phyloP scores from a whole-genome alignment of 2,113 vertebrate genomes.

The Misgurnus mizolepis region DNA sequence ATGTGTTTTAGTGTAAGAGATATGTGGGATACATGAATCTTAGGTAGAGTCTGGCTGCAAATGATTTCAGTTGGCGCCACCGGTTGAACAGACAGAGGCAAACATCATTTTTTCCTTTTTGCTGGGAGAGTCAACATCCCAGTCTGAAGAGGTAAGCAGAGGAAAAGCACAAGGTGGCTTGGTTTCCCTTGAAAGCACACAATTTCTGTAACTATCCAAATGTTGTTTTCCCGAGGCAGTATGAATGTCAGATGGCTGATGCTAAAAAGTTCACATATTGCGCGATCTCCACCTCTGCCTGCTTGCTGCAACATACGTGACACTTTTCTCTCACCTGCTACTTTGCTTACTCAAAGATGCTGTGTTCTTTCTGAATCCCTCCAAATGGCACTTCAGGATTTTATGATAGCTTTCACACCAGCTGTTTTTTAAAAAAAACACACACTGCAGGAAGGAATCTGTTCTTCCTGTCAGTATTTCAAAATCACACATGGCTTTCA shows the following conservation, averaged over 20 bases:
- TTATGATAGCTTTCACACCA: constrained; percentile 7
- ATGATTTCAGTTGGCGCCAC: constrained; percentile 47
- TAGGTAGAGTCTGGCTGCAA: constrained; percentile 26
- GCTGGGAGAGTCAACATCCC: constrained; percentile 24
- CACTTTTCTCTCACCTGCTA: constrained; percentile 28
- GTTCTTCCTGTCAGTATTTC: constrained; percentile 7
- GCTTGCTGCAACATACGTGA: neutral
- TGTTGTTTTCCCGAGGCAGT: neutral
- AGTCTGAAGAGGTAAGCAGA: constrained; percentile 3
- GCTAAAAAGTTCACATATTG: constrained; percentile 3
- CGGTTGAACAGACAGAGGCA: constrained; percentile 34
- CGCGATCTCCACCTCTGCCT: neutral
- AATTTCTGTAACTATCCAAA: neutral
- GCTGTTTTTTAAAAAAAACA: constrained; percentile 13
- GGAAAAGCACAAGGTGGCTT: neutral
- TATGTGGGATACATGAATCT: constrained; percentile 2
- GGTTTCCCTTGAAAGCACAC: constrained; percentile 17
- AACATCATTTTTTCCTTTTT: constrained; percentile 37
- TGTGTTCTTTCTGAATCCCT: constrained; percentile 12
- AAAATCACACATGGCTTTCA: constrained; percentile 20
- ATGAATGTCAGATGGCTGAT: constrained; percentile 16
- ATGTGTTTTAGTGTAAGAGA: constrained; percentile 42
- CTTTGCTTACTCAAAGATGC: constrained; percentile 13
- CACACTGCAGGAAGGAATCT: neutral
- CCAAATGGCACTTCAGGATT: constrained; percentile 28